Evolutionary conservation across 2,888 invertebrate species (phyloP).

Genomic region (Sthenelais limicola): DNA sequence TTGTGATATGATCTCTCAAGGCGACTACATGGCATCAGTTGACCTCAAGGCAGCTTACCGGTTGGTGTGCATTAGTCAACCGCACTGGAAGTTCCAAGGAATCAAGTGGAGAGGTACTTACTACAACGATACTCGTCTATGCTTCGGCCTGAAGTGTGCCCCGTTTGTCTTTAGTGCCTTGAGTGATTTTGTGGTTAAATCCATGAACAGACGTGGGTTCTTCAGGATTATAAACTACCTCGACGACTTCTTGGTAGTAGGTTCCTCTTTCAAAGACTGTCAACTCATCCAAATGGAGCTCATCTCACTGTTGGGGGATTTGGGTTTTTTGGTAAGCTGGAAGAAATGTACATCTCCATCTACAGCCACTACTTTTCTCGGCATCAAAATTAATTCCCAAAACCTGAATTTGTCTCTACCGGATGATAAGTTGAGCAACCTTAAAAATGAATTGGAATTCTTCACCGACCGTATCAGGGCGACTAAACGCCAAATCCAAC

Average conservation of each 20-base stretch:
- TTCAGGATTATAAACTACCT: no score
- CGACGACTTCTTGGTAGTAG: neutral
- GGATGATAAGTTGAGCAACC: neutral
- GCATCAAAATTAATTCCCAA: neutral
- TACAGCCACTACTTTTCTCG: neutral
- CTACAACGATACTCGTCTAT: neutral
- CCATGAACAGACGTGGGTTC: no score
- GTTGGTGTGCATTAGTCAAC: neutral
- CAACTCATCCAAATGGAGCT: neutral
- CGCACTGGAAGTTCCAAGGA: neutral
- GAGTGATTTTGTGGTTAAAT: no score
- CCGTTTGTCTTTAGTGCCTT: neutral
- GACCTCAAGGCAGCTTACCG: neutral
- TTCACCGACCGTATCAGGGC: neutral
- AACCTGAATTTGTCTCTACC: neutral
- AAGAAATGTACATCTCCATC: neutral
- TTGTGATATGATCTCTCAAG: no score
- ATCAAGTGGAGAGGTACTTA: neutral
- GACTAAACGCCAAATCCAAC: neutral
- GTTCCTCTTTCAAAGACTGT: neutral
- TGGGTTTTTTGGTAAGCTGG: neutral
- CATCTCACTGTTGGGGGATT: neutral
- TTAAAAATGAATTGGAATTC: neutral
- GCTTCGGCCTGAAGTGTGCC: neutral
- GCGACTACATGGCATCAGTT: neutral